Evolutionary conservation across 2,888 invertebrate genomes (phyloP).

Genomic region (Scelioninae gen. 1): DNA sequence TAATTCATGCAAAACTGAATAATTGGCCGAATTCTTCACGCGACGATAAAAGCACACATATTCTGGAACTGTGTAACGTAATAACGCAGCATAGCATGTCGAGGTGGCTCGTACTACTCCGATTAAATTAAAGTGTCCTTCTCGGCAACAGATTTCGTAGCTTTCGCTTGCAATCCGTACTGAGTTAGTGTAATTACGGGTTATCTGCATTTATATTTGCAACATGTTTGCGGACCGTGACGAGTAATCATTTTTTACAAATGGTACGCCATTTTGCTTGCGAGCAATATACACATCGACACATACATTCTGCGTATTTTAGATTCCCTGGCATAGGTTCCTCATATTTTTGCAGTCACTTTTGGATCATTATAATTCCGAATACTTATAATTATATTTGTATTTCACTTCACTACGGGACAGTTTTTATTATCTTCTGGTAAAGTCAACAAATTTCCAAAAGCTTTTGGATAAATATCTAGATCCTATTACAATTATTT

Average conservation of each 20-base stretch:
- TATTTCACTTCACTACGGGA: too few species aligned
- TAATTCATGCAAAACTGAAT: constrained; percentile 45
- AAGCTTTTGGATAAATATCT: too few species aligned
- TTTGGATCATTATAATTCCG: not conserved
- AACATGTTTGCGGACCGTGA: constrained; percentile 51
- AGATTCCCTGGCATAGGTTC: not conserved
- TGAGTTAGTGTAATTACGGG: constrained; percentile 67
- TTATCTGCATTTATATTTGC: constrained; percentile 69
- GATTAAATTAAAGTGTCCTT: constrained; percentile 67
- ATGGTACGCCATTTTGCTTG: constrained; percentile 5
- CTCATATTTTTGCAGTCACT: constrained; percentile 1
- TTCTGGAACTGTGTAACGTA: constrained; percentile 54
- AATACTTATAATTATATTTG: not conserved
- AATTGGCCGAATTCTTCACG: constrained; percentile 55
- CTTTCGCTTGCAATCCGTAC: constrained; percentile 55
- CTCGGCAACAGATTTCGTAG: constrained; percentile 63
- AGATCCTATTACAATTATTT: not conserved
- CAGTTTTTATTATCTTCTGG: too few species aligned
- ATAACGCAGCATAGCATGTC: constrained; percentile 49
- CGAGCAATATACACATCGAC: not conserved
- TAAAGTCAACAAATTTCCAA: too few species aligned
- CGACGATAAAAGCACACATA: constrained; percentile 53
- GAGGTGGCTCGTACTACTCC: constrained; percentile 34
- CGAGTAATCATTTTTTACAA: constrained; percentile 49
- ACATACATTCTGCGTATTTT: not conserved